Base-by-base conservation (phyloP, 2,113 vertebrate species). In the Leucoraja erinaceus region DNA sequence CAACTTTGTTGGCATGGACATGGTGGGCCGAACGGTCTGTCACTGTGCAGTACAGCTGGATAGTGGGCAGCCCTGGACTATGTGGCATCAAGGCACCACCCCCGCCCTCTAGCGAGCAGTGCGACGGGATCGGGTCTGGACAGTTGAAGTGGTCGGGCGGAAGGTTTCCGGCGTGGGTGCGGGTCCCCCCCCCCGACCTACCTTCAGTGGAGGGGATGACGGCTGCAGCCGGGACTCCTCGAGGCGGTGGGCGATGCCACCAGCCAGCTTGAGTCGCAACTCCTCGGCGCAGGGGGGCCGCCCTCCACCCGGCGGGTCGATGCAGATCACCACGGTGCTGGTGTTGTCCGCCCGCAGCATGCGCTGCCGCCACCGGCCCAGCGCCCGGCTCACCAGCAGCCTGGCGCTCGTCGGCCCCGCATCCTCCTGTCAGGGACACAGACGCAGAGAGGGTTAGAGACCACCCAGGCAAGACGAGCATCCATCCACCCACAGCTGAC, bases 321-420 rank as follows among this genome's bases (percentile, higher is more conserved):
- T 96, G 93, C 97, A 97, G 95, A 99, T 96, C 0, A 99, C 98
- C 4, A 99, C 98, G 93, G 98, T 98, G 3, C 98, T 99, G 0
- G 98, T 99, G 95, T 99, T 99, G 95, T 99, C 99, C 0, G 99
- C 99, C 0, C 98, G 97, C 56, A 99, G 98, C 98, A 98, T 98
- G 28, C 99, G 98, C 47, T 99, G 98, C 94, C 98, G 95, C 99
- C 99, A 99, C 93, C 98, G 98, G 86, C 98, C 96, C 0, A 99
- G 96, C 0, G 99, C 98, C 9, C 98, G 97, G 94, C 95, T 98
- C 94, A 98, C 98, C 94, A 99, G 96, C 95, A 98, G 97, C 75
- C 97, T 97, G 59, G 98, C 98, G 86, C 97, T 97, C 0, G 98
- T 98, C 93, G 98, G 98, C 56, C 96, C 96, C 0, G 96, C 96